phyloP scores from a whole-genome alignment of 2,888 invertebrate species.

The Tineola bisselliella region DNA sequence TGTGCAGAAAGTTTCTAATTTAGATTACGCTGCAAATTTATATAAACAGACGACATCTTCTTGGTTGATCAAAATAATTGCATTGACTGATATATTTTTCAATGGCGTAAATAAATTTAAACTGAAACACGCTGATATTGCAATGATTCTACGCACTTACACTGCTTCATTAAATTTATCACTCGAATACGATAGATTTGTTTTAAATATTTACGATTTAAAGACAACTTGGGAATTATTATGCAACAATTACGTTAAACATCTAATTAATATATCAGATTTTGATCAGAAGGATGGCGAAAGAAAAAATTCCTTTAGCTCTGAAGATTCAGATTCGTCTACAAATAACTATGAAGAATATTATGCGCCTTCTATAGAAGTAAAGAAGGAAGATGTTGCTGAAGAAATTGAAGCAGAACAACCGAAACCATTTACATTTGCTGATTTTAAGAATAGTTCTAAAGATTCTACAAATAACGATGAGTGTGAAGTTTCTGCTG shows the following conservation, averaged over 20 bases:
- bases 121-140: slow-evolving; percentile 69
- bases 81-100: slow-evolving; percentile 85
- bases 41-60: slow-evolving; percentile 93
- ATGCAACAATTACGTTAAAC: slow-evolving; percentile 66
- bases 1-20: slow-evolving; percentile 90
- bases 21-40: slow-evolving; percentile 88
- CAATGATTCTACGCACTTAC: slow-evolving; percentile 70
- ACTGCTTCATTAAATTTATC: slow-evolving; percentile 64
- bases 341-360: slow-evolving; percentile 49
- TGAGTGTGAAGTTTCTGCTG: not conserved
- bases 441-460: slow-evolving; percentile 59
- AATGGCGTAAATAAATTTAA: slow-evolving; percentile 74
- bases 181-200: slow-evolving; percentile 66
- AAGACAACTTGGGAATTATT: slow-evolving; percentile 71
- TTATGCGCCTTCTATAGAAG: slow-evolving; percentile 28
- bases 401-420: slow-evolving; percentile 24
- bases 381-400: slow-evolving; percentile 17
- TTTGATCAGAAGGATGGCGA: slow-evolving; percentile 47
- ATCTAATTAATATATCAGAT: slow-evolving; percentile 45
- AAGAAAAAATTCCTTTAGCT: slow-evolving; percentile 47
- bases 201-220: slow-evolving; percentile 69
- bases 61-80: slow-evolving; percentile 88
- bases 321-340: slow-evolving; percentile 46
- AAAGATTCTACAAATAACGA: not conserved
- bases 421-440: slow-evolving; percentile 63